phyloP scores from a whole-genome alignment of 2,888 invertebrate genomes.

The Caenorhabditis macrosperma region DNA sequence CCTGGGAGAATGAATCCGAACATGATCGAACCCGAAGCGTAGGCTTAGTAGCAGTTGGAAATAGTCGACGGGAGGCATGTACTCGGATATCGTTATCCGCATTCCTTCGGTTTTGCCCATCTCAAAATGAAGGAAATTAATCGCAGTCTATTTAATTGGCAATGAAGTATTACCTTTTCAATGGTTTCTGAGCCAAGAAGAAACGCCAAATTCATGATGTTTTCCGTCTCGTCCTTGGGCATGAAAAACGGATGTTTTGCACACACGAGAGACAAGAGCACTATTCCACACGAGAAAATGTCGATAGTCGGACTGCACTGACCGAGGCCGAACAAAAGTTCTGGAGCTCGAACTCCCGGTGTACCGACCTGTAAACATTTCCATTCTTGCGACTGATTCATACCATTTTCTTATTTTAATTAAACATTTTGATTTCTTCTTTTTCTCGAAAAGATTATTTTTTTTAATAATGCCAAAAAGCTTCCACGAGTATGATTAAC shows the following conservation, averaged over 20 bases:
- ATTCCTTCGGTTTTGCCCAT: conserved; percentile 48
- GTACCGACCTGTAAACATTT: conserved; percentile 51
- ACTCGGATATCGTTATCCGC: conserved; percentile 41
- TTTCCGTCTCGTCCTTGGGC: conserved; percentile 53
- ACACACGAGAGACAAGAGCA: conserved; percentile 39
- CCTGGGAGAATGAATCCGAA: not conserved
- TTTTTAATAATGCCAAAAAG: too few species aligned
- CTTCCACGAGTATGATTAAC: too few species aligned
- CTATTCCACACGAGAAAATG: conserved; percentile 55
- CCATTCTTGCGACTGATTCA: too few species aligned
- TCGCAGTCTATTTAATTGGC: too few species aligned
- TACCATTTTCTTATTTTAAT: too few species aligned
- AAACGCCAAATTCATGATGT: conserved; percentile 50
- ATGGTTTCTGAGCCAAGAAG: conserved; percentile 43
- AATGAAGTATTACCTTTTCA: conserved; percentile 45
- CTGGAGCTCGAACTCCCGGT: conserved; percentile 56
- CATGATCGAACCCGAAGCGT: conserved; percentile 42
- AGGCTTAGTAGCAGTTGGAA: conserved; percentile 35
- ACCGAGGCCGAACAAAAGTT: conserved; percentile 48
- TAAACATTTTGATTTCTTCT: too few species aligned
- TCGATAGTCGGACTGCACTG: conserved; percentile 34
- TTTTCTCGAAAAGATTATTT: too few species aligned
- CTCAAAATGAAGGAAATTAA: conserved; percentile 16
- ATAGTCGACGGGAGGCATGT: conserved; percentile 35
- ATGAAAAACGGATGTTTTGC: conserved; percentile 57